Percentiles rank a stretch among this genome's conserved stretches.
Evolutionary conservation across 2,113 vertebrate species (phyloP).

Genomic region (Arizona elegans): DNA sequence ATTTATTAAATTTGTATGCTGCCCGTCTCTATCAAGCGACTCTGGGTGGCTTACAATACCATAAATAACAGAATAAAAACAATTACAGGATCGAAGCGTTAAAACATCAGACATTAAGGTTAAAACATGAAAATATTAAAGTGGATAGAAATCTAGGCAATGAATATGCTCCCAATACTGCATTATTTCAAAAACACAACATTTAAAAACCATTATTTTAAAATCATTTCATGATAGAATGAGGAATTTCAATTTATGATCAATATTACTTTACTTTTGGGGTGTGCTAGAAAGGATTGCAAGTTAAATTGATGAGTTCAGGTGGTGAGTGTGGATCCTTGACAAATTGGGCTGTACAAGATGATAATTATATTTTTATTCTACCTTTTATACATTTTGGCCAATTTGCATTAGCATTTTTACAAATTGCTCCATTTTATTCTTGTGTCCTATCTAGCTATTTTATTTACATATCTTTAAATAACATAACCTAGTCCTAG

Average conservation of each 20-base stretch:
- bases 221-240: not conserved
- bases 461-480: not conserved
- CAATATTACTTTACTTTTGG: not conserved
- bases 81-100: not conserved
- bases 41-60: not conserved
- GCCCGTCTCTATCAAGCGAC: not conserved
- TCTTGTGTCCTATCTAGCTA: not conserved
- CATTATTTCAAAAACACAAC: not conserved
- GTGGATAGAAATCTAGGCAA: not conserved
- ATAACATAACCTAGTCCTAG: not conserved
- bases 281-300: not conserved
- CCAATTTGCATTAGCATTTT: not conserved
- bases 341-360: not conserved
- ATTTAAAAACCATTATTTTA: not conserved
- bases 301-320: not conserved
- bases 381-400: not conserved
- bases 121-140: not conserved
- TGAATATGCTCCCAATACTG: not conserved
- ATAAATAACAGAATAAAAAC: not conserved
- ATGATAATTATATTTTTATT: not conserved
- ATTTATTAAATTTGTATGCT: not conserved
- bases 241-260: not conserved
- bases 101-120: not conserved
- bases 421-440: not conserved
- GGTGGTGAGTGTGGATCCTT: not conserved